Conservation (phyloP, 2,888 invertebrate genomes). For the Morpho deidamia region DNA sequence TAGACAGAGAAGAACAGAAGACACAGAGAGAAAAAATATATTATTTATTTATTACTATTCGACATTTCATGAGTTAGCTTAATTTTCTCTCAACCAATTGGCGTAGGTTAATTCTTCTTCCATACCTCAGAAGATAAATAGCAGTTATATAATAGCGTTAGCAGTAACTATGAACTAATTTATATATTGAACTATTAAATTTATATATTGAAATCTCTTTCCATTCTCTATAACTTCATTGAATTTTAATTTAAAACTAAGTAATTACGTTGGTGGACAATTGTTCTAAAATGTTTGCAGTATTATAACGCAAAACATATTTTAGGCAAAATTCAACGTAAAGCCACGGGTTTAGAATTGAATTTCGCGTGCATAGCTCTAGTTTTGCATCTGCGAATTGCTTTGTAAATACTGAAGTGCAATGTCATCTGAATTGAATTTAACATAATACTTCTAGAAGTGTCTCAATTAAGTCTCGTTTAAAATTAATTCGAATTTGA, state of each 20-base stretch:
- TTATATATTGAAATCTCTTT: no score
- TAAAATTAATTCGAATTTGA: neutral
- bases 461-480: neutral
- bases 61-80: no score
- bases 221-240: neutral
- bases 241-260: neutral
- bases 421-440: constrained; percentile 22
- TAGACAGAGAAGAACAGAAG: no score
- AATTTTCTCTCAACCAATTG: no score
- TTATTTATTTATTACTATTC: no score
- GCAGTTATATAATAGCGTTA: no score
- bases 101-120: no score
- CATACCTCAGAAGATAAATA: no score
- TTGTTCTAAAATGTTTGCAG: constrained; percentile 7
- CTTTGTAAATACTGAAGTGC: constrained; percentile 17
- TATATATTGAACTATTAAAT: no score
- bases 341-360: neutral
- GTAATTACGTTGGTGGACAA: constrained; percentile 1
- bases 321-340: constrained; percentile 3
- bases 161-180: no score
- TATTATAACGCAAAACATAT: neutral
- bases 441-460: constrained; percentile 16
- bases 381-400: constrained; percentile 13
- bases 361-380: neutral
- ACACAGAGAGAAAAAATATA: no score